phyloP scores from a whole-genome alignment of 2,888 invertebrate species.

The Diarsia rubi region DNA sequence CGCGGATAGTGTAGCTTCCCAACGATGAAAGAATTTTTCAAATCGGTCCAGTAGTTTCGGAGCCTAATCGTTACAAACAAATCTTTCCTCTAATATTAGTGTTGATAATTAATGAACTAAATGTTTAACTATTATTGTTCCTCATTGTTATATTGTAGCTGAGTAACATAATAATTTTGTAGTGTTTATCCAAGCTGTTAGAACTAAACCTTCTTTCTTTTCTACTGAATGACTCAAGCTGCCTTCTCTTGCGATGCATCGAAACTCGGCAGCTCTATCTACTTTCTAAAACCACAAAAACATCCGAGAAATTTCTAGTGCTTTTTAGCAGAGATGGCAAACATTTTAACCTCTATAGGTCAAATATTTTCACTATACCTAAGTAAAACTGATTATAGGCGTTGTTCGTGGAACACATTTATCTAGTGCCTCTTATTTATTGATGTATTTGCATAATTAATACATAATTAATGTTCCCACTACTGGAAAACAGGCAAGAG shows the following conservation, averaged over 20 bases:
- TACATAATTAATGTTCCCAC: not conserved
- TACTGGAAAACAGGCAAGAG: not conserved
- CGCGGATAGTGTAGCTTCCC: too few species aligned
- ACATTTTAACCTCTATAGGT: conserved; percentile 28
- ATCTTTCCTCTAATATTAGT: too few species aligned
- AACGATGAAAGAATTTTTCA: too few species aligned
- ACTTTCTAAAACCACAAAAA: conserved; percentile 69
- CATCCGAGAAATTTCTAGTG: conserved; percentile 43
- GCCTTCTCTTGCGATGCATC: conserved; percentile 71
- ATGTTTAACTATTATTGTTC: too few species aligned
- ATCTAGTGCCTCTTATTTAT: not conserved
- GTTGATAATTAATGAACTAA: too few species aligned
- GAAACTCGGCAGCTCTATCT: conserved; percentile 57
- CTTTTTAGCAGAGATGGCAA: conserved; percentile 40
- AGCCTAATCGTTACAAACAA: too few species aligned
- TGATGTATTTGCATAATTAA: not conserved
- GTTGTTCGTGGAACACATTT: not conserved
- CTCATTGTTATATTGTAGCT: too few species aligned
- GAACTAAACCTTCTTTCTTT: conserved; percentile 18
- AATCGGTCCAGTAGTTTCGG: too few species aligned
- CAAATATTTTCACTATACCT: not conserved
- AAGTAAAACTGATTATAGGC: not conserved
- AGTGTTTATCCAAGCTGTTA: not conserved
- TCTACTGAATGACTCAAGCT: not conserved
- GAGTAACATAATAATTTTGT: not conserved